These are phyloP conservation scores for Criorhina ranunculi DNA, from an alignment of 2,888 invertebrate species.

Conservation along the genomic window DNA sequence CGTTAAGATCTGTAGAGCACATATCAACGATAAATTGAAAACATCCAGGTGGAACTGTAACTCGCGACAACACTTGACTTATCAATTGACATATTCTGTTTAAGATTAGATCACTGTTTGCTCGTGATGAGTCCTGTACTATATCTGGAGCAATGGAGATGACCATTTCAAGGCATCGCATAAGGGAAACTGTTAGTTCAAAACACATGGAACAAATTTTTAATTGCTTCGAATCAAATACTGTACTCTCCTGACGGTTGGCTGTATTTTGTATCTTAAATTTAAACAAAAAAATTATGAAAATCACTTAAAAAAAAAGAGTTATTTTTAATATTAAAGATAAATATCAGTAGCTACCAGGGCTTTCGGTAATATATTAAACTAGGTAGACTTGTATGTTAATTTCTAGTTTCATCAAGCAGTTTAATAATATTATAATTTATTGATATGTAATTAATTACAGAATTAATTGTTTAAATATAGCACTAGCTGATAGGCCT, in stretches of 20 bases:
- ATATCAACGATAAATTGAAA: conserved; percentile 88
- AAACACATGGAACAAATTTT: conserved; percentile 94
- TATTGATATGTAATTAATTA: too few relatives aligned
- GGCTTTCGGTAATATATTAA: too few relatives aligned
- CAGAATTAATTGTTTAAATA: too few relatives aligned
- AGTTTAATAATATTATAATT: too few relatives aligned
- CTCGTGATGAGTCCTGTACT: conserved; percentile 87
- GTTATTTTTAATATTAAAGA: too few relatives aligned
- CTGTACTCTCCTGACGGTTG: conserved; percentile 85
- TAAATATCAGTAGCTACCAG: too few relatives aligned
- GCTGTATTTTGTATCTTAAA: conserved; percentile 88
- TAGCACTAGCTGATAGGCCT: too few relatives aligned
- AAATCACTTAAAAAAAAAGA: not conserved
- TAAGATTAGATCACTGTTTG: conserved; percentile 90
- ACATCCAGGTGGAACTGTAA: conserved; percentile 89
- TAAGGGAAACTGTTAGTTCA: conserved; percentile 90
- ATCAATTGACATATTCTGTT: conserved; percentile 90
- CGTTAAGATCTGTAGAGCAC: conserved; percentile 87
- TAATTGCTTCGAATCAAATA: conserved; percentile 91
- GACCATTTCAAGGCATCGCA: conserved; percentile 93
- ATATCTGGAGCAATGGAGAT: conserved; percentile 88
- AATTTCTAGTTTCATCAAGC: too few relatives aligned
- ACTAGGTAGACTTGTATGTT: too few relatives aligned
- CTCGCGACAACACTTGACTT: conserved; percentile 91
- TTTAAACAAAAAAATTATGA: not conserved